Percentiles rank a stretch among this genome's conserved stretches.
These are phyloP conservation scores for Remorina albescens DNA, from an alignment of 2,797 vertebrate genomes.

Conservation along the genomic window DNA sequence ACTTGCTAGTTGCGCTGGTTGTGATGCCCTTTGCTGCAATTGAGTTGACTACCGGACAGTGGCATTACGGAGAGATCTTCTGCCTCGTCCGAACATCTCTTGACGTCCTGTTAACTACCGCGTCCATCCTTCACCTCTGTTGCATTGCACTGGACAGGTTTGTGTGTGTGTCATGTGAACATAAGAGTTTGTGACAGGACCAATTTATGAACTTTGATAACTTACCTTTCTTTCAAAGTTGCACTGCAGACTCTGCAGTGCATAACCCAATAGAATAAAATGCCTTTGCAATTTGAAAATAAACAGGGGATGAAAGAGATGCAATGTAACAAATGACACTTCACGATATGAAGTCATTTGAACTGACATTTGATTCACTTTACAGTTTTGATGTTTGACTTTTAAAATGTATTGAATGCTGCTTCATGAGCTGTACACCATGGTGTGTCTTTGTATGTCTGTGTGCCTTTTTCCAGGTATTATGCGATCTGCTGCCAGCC, in stretches of 20 bases:
- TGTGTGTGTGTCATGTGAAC: constrained; percentile 15
- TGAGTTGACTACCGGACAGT: constrained; percentile 84
- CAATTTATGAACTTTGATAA: neutral
- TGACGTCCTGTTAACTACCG: constrained; percentile 86
- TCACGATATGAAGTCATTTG: neutral
- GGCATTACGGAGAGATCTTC: constrained; percentile 86
- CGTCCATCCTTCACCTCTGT: constrained; percentile 87
- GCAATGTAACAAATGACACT: neutral
- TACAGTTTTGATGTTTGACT: neutral
- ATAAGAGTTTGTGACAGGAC: neutral
- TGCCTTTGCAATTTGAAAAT: neutral
- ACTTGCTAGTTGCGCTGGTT: constrained; percentile 85
- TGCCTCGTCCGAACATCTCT: constrained; percentile 87
- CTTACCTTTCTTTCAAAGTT: neutral
- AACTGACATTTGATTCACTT: neutral
- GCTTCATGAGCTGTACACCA: no score
- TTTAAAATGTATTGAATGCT: neutral
- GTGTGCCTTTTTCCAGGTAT: constrained; percentile 77
- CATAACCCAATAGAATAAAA: neutral
- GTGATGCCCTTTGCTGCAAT: constrained; percentile 89
- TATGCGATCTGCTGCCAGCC: constrained; percentile 90
- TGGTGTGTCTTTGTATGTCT: neutral
- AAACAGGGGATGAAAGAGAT: no score
- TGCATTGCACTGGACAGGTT: constrained; percentile 89
- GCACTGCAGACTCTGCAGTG: neutral